phyloP scores from a whole-genome alignment of 1,140 invertebrate species.

The Penaeus japonicus region DNA sequence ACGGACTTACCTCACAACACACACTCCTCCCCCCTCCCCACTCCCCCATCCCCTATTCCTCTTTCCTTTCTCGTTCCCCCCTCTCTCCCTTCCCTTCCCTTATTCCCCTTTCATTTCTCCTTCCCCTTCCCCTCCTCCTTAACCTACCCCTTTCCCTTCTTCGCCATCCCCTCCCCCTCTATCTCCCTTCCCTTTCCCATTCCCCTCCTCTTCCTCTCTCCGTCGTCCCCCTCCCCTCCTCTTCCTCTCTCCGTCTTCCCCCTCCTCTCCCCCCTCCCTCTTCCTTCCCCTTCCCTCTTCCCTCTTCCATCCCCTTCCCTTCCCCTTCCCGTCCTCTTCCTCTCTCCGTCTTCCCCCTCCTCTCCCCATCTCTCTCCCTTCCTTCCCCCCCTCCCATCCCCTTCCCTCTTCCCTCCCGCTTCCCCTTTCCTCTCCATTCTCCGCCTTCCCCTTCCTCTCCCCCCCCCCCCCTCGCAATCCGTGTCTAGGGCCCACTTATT shows the following conservation, averaged over 20 bases:
- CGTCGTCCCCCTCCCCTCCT: background rate
- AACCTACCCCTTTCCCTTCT: too few relatives aligned
- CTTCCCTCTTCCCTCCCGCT: background rate
- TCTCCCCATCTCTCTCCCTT: background rate
- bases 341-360: too few relatives aligned
- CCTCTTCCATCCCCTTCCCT: background rate
- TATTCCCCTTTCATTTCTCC: too few relatives aligned
- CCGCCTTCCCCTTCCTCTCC: background rate
- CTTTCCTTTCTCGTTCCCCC: too few relatives aligned
- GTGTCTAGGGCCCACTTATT: slow-evolving; percentile 34
- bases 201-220: background rate
- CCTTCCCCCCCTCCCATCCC: background rate
- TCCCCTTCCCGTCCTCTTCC: background rate
- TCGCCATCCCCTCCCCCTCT: background rate
- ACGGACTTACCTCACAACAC: too few relatives aligned
- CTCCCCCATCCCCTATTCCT: too few relatives aligned
- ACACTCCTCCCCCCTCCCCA: too few relatives aligned
- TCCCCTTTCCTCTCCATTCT: background rate
- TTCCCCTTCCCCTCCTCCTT: too few relatives aligned
- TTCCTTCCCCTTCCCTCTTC: background rate
- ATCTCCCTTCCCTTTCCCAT: background rate
- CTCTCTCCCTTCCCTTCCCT: too few relatives aligned
- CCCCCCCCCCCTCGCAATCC: background rate
- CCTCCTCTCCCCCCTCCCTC: background rate
- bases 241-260: background rate